A percentile compares a stretch with the other conserved stretches of the same genome.
These are phyloP conservation scores for Vanessa cardui DNA, from an alignment of 2,888 invertebrate genomes.

Conservation along the genomic window DNA sequence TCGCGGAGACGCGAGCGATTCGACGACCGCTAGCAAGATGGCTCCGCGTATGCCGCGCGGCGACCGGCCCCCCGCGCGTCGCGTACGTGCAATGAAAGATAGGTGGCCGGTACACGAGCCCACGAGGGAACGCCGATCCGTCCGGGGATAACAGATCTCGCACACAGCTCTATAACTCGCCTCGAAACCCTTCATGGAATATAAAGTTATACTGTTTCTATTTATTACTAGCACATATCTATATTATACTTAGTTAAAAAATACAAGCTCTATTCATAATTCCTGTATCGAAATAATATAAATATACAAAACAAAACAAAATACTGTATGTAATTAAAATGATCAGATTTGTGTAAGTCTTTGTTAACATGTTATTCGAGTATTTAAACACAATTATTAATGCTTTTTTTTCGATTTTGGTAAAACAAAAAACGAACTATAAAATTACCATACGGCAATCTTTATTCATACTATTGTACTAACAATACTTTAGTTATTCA, in stretches of 20 bases:
- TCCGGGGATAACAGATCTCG: slow-evolving; percentile 52
- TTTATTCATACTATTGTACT: not conserved
- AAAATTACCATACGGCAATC: not conserved
- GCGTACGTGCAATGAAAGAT: slow-evolving; percentile 83
- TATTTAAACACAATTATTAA: too few relatives aligned
- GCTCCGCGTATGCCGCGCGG: slow-evolving; percentile 70
- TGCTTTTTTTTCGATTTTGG: too few relatives aligned
- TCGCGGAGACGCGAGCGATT: slow-evolving; percentile 76
- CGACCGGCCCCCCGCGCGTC: slow-evolving; percentile 69
- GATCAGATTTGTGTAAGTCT: too few relatives aligned
- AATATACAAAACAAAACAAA: too few relatives aligned
- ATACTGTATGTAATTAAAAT: too few relatives aligned
- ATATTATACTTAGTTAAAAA: too few relatives aligned
- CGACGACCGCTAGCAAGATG: slow-evolving; percentile 80
- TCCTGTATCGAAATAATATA: too few relatives aligned
- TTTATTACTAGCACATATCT: too few relatives aligned
- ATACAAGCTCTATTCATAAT: too few relatives aligned
- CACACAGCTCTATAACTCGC: not conserved
- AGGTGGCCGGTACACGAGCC: slow-evolving; percentile 71
- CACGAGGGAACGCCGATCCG: slow-evolving; percentile 52
- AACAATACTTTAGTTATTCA: not conserved
- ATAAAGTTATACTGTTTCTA: not conserved
- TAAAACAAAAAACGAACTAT: not conserved
- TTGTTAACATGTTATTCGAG: too few relatives aligned
- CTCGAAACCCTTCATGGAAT: not conserved